Evolutionary conservation across 2,797 vertebrate species (phyloP).

Genomic region (Eospalax fontanierii): DNA sequence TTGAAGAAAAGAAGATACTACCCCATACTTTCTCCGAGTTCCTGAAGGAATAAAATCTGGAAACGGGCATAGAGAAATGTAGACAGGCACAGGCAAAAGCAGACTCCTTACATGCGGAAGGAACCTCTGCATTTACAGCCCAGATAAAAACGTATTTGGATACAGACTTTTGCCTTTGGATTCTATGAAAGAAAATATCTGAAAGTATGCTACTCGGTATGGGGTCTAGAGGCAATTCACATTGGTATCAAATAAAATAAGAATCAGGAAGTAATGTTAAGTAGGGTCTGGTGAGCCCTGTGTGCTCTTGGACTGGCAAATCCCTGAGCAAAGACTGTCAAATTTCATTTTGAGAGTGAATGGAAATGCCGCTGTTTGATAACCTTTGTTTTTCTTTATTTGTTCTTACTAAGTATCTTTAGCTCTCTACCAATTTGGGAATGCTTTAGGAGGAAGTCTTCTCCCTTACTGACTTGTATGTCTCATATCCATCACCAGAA

Average conservation of each 20-base stretch:
- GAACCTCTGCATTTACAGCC: not conserved
- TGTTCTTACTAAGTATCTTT: not conserved
- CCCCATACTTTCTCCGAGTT: constrained; percentile 16
- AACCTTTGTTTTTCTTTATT: not conserved
- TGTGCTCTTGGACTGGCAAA: constrained; percentile 34
- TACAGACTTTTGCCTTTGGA: constrained; percentile 15
- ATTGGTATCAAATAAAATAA: constrained; percentile 67
- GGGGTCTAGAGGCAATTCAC: constrained; percentile 55
- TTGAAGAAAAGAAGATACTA: not conserved
- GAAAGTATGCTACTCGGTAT: constrained; percentile 27
- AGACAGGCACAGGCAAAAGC: not conserved
- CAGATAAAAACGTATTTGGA: constrained; percentile 48
- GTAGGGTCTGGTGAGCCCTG: constrained; percentile 29
- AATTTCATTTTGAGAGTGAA: constrained; percentile 43
- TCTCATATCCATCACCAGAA: constrained; percentile 32
- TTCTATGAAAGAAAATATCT: constrained; percentile 11
- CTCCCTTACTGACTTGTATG: not conserved
- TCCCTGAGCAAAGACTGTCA: constrained; percentile 9
- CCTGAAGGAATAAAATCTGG: constrained; percentile 21
- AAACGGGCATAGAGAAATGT: constrained; percentile 41
- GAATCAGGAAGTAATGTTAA: constrained; percentile 1
- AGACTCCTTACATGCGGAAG: not conserved
- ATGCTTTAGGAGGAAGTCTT: not conserved
- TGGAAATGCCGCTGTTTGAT: not conserved
- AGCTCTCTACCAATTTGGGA: constrained; percentile 33